Evolutionary conservation across 2,113 vertebrate genomes (phyloP), one percentile per base, ranked within the genome.

Genomic region (Hypocryptadius cinnamomeus): DNA sequence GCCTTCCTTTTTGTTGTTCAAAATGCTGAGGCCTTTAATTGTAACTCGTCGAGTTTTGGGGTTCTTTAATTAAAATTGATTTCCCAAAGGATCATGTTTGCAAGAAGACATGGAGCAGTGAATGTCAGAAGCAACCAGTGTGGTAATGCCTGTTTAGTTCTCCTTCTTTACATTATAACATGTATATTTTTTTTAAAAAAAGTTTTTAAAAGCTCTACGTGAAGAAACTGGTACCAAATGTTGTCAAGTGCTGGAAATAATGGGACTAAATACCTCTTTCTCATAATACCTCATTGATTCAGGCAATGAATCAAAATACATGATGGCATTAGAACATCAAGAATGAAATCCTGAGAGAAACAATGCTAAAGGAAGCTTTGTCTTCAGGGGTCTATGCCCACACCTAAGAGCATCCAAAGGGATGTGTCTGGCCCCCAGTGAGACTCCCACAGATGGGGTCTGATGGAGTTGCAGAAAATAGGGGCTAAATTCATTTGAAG

Each of bases 101-200:
- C 71, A 60, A 66, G 92, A 77, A 83, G 60, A 70, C 40, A 6
- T 1, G 11, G 40, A 86, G 47, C 64, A 79, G 54, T 8, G 60
- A 74, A 39, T 42, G 10, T 27, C 65, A 85, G 19, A 25, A 79
- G 64, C 39, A 85, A 85, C 51, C 77, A 91, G 45, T 63, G 70
- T 44, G 35, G 23, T 66, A 97, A 96, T 81, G 81, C 83, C 89
- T 84, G 33, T 79, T 92, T 91, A 73, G 51, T 81, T 72, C 53
- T 63, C 25, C 25, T 82, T 64, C 45, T 7, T 66, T 82, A n/a
- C 4, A 8, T 37, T n/a, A 9, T 4, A 83, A 35, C 6, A 57
- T 35, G 6, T 17, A 28, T 59, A 64, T 57, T 92, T 92, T n/a
- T 54, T 54, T 54, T 54, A 54, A 13, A 31, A n/a, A n/a, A 53